Evolutionary conservation across 2,797 vertebrate genomes (phyloP), one percentile per base, ranked within the genome.

Genomic region (Setipinna tenuifilis): DNA sequence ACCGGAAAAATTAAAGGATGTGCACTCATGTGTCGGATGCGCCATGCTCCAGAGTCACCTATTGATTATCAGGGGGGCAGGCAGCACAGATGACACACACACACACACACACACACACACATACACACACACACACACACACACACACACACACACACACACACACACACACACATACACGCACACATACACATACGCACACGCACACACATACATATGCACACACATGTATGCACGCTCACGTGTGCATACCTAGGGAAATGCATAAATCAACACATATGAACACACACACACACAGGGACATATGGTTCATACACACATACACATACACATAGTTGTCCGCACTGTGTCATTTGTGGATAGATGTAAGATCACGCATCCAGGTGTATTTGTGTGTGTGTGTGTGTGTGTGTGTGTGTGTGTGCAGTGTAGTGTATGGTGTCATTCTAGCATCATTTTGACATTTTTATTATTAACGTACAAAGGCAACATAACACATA

Each of bases 1-100:
- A 84, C 89, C 88, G 90, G 91, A 93, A 92, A 95, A 94, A 94
- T 94, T 91, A 95, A 93, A 92, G 92, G 92, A 91, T 93, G 95
- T 94, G 93, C 93, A 94, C 91, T 92, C 90, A 91, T 93, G 93
- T 94, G 94, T 92, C 85, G 89, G 89, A 87, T 91, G 91, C 87
- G 85, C 88, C 90, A 82, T 31, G 23, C 59, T 71, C 82, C 82
- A 46, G 31, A 83, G 75, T 89, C 85, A 90, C 83, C 86, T 85
- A 61, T 62, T 46, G 83, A 86, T 87, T 88, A 88, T 41, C 41
- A 62, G 21, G 59, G 59, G 59, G 59, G 21, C 59, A 62, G 21
- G 21, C 59, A 19, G n/a, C 59, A 62, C 21, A 62, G 12, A 17
- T 16, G 14, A 58, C n/a, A n/a, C 59, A n/a, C 21, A 62, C 21